Evolutionary conservation across 2,888 invertebrate genomes (phyloP).

Genomic region (Diploptera punctata): DNA sequence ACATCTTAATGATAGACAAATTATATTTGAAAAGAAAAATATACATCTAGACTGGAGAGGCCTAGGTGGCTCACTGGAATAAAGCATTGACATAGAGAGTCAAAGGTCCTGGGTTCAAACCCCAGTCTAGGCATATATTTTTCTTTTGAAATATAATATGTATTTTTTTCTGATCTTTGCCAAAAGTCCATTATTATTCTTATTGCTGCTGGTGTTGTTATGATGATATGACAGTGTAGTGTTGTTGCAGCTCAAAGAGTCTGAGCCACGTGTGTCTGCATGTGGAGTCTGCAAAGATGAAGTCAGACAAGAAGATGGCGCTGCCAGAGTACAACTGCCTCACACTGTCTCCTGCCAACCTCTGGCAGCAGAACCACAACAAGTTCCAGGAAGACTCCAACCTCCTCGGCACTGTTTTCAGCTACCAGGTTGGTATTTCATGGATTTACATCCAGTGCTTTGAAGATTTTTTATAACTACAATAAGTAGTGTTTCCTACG

Average conservation of each 20-base stretch:
- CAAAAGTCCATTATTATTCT: background rate
- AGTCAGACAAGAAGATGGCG: constrained; percentile 61
- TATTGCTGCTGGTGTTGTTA: background rate
- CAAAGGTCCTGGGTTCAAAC: too few relatives aligned
- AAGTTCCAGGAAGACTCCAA: constrained; percentile 80
- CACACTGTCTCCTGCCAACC: constrained; percentile 89
- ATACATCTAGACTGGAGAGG: too few relatives aligned
- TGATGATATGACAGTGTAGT: constrained; percentile 31
- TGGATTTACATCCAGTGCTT: too few relatives aligned
- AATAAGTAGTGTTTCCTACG: too few relatives aligned
- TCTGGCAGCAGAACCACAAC: constrained; percentile 88
- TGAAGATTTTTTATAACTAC: too few relatives aligned
- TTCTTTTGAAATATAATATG: too few relatives aligned
- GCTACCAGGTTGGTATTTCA: constrained; percentile 63
- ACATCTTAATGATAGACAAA: too few relatives aligned
- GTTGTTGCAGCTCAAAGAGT: constrained; percentile 49
- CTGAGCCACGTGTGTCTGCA: constrained; percentile 85
- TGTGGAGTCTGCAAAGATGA: constrained; percentile 73
- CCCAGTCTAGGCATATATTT: too few relatives aligned
- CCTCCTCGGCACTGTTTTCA: constrained; percentile 81
- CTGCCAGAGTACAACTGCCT: constrained; percentile 94
- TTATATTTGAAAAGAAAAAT: too few relatives aligned
- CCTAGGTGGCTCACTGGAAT: too few relatives aligned
- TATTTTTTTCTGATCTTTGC: background rate
- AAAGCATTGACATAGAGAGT: too few relatives aligned